Conservation (phyloP, 2,888 invertebrate genomes). For the Polydesmus complanatus region DNA sequence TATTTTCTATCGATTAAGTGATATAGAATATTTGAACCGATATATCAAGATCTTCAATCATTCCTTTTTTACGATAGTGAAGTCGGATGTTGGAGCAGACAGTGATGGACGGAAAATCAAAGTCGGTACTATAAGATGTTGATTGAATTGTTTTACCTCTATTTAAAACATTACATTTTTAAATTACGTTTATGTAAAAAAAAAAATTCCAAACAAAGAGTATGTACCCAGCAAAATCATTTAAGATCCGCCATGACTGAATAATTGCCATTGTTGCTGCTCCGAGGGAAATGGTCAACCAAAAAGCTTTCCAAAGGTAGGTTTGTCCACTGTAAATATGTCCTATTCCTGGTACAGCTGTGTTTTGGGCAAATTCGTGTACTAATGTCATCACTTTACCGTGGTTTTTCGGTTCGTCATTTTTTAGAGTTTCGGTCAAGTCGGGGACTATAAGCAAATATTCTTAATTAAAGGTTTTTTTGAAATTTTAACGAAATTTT, state of each 20-base stretch:
- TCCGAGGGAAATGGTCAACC: background rate
- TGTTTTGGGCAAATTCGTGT: background rate
- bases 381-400: background rate
- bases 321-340: background rate
- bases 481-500: too few species aligned
- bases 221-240: background rate
- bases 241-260: background rate
- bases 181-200: too few species aligned
- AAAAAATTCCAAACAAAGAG: too few species aligned
- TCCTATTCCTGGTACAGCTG: background rate
- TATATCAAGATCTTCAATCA: background rate
- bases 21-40: background rate
- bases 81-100: background rate
- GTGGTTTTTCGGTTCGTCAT: too few species aligned
- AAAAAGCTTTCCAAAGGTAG: background rate
- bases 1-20: background rate
- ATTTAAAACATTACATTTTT: too few species aligned
- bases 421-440: too few species aligned
- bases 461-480: too few species aligned
- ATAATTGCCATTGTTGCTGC: background rate
- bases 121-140: background rate
- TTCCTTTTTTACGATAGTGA: background rate
- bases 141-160: background rate
- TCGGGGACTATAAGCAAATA: too few species aligned
- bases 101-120: background rate